Percentiles rank a stretch among this genome's conserved stretches.
Evolutionary conservation across 2,113 vertebrate species (phyloP).

Genomic region (Arothron firmamentum): DNA sequence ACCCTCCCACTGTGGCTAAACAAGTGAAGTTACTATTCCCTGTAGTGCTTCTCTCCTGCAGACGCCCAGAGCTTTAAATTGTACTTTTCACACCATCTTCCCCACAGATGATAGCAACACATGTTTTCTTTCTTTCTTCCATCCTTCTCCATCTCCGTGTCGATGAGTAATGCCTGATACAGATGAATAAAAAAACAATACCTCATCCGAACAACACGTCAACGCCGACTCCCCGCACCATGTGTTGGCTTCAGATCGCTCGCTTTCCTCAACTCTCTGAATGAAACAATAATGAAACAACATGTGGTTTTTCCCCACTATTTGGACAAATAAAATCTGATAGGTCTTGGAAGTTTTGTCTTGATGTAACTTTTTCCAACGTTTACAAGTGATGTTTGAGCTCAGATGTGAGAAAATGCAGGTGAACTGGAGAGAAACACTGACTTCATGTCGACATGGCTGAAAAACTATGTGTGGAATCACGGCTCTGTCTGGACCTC

Average conservation of each 20-base stretch:
- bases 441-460: slow-evolving; percentile 12
- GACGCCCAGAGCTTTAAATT: slow-evolving; percentile 9
- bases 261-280: slow-evolving; percentile 12
- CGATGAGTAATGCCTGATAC: slow-evolving; percentile 58
- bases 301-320: slow-evolving; percentile 39
- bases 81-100: neutral
- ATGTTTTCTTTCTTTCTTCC: slow-evolving; percentile 28
- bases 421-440: slow-evolving; percentile 24
- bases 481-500: neutral
- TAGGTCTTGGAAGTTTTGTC: slow-evolving; percentile 38
- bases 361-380: slow-evolving; percentile 30
- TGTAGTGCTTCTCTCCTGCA: slow-evolving; percentile 40
- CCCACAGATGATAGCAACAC: slow-evolving; percentile 43
- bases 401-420: slow-evolving; percentile 1
- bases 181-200: slow-evolving; percentile 56
- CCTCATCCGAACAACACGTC: slow-evolving; percentile 52
- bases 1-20: slow-evolving; percentile 35
- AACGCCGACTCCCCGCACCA: slow-evolving; percentile 34
- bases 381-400: neutral
- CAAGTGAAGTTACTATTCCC: slow-evolving; percentile 48
- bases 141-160: slow-evolving; percentile 16
- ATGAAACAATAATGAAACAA: slow-evolving; percentile 46
- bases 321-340: slow-evolving; percentile 50
- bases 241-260: slow-evolving; percentile 49
- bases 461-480: slow-evolving; percentile 2